A percentile compares a stretch with the other conserved stretches of the same genome.
These are phyloP conservation scores for Idris sp. DNA, from an alignment of 1,140 invertebrate genomes.

Conservation along the genomic window DNA sequence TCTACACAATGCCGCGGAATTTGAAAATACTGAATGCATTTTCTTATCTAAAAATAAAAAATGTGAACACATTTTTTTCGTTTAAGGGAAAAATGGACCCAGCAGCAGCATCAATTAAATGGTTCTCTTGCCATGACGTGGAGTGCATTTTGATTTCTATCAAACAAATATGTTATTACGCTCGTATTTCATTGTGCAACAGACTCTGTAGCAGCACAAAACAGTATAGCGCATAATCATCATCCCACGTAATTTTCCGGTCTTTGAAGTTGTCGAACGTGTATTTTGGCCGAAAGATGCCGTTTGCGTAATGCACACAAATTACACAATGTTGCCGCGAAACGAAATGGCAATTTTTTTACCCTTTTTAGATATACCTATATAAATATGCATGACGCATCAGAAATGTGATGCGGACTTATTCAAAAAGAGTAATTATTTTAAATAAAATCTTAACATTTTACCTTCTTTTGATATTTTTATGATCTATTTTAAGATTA, in stretches of 20 bases:
- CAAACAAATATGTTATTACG: slow-evolving; percentile 57
- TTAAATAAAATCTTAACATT: too few relatives aligned
- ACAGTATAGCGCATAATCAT: slow-evolving; percentile 38
- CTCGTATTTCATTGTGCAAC: slow-evolving; percentile 53
- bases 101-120: slow-evolving; percentile 30
- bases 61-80: too few relatives aligned
- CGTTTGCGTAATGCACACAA: slow-evolving; percentile 37
- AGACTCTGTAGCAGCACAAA: slow-evolving; percentile 32
- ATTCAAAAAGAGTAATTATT: too few relatives aligned
- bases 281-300: slow-evolving; percentile 50
- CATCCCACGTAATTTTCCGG: slow-evolving; percentile 56
- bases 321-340: slow-evolving; percentile 46
- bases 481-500: too few relatives aligned
- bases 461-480: too few relatives aligned
- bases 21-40: too few relatives aligned
- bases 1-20: too few relatives aligned
- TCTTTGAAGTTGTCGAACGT: slow-evolving; percentile 54
- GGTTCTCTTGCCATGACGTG: slow-evolving; percentile 37
- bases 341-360: too few relatives aligned
- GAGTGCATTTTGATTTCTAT: slow-evolving; percentile 51
- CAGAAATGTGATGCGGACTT: too few relatives aligned
- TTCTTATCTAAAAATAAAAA: not conserved
- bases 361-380: too few relatives aligned
- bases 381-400: too few relatives aligned
- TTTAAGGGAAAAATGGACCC: slow-evolving; percentile 7